These are phyloP conservation scores for Theristicus caerulescens DNA, from an alignment of 2,113 vertebrate species.

Conservation along the genomic window DNA sequence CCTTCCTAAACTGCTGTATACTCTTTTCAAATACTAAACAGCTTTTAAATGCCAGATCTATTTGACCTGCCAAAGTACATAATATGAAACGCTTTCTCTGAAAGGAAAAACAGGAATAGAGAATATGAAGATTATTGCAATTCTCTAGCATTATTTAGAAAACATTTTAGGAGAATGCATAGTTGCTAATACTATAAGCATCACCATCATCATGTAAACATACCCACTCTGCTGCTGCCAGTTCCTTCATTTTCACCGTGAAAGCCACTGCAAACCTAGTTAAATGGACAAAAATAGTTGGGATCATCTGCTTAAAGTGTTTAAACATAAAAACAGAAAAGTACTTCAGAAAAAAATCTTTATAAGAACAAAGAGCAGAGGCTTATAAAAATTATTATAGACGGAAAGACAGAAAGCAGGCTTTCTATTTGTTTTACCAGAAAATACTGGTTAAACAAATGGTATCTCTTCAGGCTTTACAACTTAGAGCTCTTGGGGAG, in stretches of 20 bases:
- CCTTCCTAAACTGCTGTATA: not conserved
- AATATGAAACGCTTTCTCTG: not conserved
- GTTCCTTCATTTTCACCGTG: conserved; percentile 83
- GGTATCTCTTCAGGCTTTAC: not conserved
- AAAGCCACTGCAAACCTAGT: conserved; percentile 93
- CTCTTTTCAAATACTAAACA: not conserved
- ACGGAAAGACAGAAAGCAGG: not conserved
- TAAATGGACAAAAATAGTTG: not conserved
- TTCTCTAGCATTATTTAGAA: not conserved
- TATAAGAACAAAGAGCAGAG: not conserved
- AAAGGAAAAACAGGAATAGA: not conserved
- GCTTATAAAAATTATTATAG: not conserved
- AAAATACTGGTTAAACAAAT: not conserved
- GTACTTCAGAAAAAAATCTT: not conserved
- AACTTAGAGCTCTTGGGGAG: not conserved
- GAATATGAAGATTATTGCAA: not conserved
- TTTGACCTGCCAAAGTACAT: not conserved
- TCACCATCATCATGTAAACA: conserved; percentile 1
- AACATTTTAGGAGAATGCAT: not conserved
- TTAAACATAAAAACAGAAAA: not conserved
- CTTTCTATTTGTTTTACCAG: not conserved
- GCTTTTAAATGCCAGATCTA: not conserved
- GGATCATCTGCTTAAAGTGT: conserved; percentile 11
- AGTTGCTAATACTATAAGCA: not conserved
- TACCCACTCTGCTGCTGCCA: conserved; percentile 84